phyloP scores from a whole-genome alignment of 2,797 vertebrate genomes.

The Valencia hispanica region DNA sequence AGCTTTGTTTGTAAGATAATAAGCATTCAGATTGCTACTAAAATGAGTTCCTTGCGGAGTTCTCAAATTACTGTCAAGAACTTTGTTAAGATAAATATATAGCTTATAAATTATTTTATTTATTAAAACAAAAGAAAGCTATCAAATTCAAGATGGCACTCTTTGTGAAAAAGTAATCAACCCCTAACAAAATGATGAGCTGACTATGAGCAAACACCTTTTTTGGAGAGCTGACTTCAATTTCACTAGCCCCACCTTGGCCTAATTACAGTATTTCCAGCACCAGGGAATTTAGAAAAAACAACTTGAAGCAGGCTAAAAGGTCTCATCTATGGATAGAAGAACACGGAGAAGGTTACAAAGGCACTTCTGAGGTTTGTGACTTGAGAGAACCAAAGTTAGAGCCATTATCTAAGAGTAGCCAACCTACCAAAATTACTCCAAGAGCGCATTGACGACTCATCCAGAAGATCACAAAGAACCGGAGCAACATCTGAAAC shows the following conservation, averaged over 20 bases:
- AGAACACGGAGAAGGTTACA: not conserved
- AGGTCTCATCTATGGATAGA: not conserved
- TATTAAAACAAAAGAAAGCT: not conserved
- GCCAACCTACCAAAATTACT: not conserved
- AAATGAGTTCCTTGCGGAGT: slow-evolving; percentile 26
- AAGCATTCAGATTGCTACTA: slow-evolving; percentile 39
- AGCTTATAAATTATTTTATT: not conserved
- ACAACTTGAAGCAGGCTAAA: not conserved
- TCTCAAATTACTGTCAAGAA: not conserved
- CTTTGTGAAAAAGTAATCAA: not conserved
- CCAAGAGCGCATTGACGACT: not conserved
- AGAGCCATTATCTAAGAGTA: not conserved
- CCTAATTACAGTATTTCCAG: not conserved
- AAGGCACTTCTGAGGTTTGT: not conserved
- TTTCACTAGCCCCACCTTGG: too few relatives aligned
- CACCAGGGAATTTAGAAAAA: not conserved
- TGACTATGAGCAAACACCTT: not conserved
- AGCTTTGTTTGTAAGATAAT: slow-evolving; percentile 44
- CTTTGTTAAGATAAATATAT: not conserved
- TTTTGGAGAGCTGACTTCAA: not conserved
- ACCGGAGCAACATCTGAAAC: not conserved
- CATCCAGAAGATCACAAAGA: not conserved
- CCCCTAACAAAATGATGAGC: not conserved
- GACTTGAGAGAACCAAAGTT: not conserved
- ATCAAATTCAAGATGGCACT: not conserved